Evolutionary conservation across 2,888 invertebrate species (phyloP), one percentile per base, ranked within the genome.

Genomic region (Stenodera caucasica): DNA sequence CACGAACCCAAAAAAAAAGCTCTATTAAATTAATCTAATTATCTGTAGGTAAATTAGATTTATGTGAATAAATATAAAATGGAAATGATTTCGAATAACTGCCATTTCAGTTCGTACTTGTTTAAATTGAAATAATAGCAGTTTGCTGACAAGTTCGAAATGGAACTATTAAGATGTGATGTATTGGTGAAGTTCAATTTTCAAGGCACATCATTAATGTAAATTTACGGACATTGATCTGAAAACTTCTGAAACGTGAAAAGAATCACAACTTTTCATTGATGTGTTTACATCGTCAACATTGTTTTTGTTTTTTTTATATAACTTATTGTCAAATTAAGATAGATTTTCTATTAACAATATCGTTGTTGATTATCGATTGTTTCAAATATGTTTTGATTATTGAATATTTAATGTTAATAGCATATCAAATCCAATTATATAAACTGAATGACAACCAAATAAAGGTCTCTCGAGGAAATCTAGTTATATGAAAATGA

Each of bases 181-280:
- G 69, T 72, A 72, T 69, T 68, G 67, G 60, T 53, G 61, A 66
- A 57, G 70, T 72, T 72, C 72, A 71, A 72, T 72, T 71, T 72
- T 67, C 68, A 67, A 69, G 68, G 72, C 70, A 70, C 68, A 70
- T 72, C 72, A 70, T 72, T 70, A 71, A 71, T 72, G 72, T 70
- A 71, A 72, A 72, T 72, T 72, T 71, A 70, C 66, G 70, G 67
- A 69, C 60, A 63, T 67, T 70, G 71, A 72, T 72, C 70, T 71
- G 64, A 67, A 68, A 72, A 72, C 67, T 70, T 70, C 58, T 12
- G 56, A 51, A 63, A 61, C 67, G 67, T 66, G 69, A 63, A 71
- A 70, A 68, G 71, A 70, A 68, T 69, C 67, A 68, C 65, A 71
- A 72, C 66, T 69, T 70, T 65, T 59, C 64, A 55, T 60, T 45